Conservation (phyloP, 1,140 invertebrate species). For the Nilaparvata lugens region DNA sequence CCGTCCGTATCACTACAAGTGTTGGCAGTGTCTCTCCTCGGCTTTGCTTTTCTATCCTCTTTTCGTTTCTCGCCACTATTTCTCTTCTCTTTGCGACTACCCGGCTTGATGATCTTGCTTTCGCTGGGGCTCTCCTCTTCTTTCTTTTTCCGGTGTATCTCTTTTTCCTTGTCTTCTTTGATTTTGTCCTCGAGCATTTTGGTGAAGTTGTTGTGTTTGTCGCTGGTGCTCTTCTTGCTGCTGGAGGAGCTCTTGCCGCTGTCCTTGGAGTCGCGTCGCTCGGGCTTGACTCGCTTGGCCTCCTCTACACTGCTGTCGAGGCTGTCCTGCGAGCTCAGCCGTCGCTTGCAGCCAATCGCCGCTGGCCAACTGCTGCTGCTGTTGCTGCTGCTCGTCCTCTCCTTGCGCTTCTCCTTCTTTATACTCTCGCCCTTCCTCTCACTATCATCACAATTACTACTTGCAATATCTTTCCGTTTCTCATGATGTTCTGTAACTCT, state of each 20-base stretch:
- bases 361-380: constrained; percentile 41
- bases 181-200: constrained; percentile 45
- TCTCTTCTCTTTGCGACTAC: constrained; percentile 21
- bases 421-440: constrained; percentile 31
- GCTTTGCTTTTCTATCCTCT: constrained; percentile 28
- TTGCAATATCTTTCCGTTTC: constrained; percentile 4
- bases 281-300: constrained; percentile 55
- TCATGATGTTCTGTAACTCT: not conserved
- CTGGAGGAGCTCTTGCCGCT: constrained; percentile 28
- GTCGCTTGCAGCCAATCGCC: constrained; percentile 52
- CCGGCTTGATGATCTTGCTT: constrained; percentile 17
- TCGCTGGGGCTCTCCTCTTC: constrained; percentile 14
- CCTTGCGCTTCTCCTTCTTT: constrained; percentile 34
- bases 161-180: constrained; percentile 42
- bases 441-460: constrained; percentile 22
- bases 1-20: constrained; percentile 31
- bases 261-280: constrained; percentile 65
- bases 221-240: constrained; percentile 24
- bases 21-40: constrained; percentile 25
- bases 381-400: constrained; percentile 14
- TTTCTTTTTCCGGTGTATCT: constrained; percentile 20
- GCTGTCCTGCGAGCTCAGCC: constrained; percentile 66
- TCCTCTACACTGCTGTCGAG: constrained; percentile 50
- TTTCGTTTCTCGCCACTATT: constrained; percentile 24
- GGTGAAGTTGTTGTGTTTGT: constrained; percentile 39